Conservation (phyloP, 2,113 vertebrate species). For the Phrynosoma blainvillii region DNA sequence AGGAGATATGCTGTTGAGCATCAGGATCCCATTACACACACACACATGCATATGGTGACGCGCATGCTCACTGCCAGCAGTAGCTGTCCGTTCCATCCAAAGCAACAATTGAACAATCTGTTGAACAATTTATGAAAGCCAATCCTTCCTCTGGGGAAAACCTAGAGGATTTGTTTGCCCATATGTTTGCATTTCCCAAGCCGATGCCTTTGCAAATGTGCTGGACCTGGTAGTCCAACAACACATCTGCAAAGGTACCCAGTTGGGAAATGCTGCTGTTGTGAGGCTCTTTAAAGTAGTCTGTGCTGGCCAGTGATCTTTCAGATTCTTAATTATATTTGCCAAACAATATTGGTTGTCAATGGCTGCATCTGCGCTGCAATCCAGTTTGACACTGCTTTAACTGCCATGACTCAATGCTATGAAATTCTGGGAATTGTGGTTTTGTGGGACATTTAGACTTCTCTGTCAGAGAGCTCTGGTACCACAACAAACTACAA, state of each 20-base stretch:
- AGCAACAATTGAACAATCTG: slow-evolving; percentile 60
- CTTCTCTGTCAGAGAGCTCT: no score
- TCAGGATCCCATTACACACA: rapidly evolving
- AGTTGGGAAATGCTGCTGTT: neutral
- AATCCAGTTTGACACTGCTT: no score
- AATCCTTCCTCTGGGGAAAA: slow-evolving; percentile 27
- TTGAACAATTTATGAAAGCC: slow-evolving; percentile 57
- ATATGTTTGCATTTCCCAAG: no score
- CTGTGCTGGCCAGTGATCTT: neutral
- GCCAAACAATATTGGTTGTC: neutral
- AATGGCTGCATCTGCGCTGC: no score
- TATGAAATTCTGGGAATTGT: no score
- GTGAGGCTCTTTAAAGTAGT: slow-evolving; percentile 50
- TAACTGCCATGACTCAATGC: no score
- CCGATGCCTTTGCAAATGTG: no score
- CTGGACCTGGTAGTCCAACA: no score
- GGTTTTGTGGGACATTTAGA: no score
- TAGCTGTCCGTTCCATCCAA: slow-evolving; percentile 24
- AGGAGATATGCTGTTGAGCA: slow-evolving; percentile 4
- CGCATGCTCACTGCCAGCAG: neutral
- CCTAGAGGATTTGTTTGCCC: neutral
- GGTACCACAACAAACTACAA: no score
- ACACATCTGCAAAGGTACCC: no score
- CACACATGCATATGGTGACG: slow-evolving; percentile 30
- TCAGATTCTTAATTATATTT: slow-evolving; percentile 36